phyloP scores from a whole-genome alignment of 1,140 invertebrate species.

The Zaprionus taronus region DNA sequence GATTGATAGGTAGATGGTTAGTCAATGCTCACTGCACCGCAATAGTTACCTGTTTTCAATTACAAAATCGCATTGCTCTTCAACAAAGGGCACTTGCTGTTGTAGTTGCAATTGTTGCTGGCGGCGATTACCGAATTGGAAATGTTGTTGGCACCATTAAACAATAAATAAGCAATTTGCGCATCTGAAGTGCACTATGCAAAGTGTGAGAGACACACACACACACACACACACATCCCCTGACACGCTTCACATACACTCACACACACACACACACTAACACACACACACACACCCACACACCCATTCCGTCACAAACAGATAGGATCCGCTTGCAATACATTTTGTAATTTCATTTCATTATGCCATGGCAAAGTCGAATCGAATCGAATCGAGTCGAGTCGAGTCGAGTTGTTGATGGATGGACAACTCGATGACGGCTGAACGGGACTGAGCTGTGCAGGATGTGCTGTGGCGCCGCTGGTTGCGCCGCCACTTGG shows the following conservation, averaged over 20 bases:
- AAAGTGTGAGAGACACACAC: not conserved
- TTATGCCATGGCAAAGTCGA: constrained; percentile 54
- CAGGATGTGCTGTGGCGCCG: constrained; percentile 1
- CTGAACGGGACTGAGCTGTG: constrained; percentile 6
- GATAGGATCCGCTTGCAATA: constrained; percentile 27
- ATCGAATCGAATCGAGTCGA: constrained; percentile 21
- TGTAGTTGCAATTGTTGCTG: constrained; percentile 31
- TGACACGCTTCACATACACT: not conserved
- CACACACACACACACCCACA: not conserved
- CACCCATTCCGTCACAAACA: not conserved
- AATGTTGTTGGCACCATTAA: constrained; percentile 75
- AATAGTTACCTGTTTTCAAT: constrained; percentile 37
- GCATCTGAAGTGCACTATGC: constrained; percentile 38
- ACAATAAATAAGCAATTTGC: constrained; percentile 82
- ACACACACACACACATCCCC: not conserved
- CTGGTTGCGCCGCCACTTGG: constrained; percentile 29
- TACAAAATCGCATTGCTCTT: constrained; percentile 18
- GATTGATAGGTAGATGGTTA: no score
- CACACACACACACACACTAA: not conserved
- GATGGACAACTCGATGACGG: constrained; percentile 26
- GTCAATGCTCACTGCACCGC: not conserved
- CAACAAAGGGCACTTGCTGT: constrained; percentile 19
- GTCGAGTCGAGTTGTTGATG: constrained; percentile 8
- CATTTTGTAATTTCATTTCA: constrained; percentile 78
- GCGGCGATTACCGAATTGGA: constrained; percentile 26